Base-by-base conservation (phyloP, 2,113 vertebrate genomes). In the Microtus ochrogaster region DNA sequence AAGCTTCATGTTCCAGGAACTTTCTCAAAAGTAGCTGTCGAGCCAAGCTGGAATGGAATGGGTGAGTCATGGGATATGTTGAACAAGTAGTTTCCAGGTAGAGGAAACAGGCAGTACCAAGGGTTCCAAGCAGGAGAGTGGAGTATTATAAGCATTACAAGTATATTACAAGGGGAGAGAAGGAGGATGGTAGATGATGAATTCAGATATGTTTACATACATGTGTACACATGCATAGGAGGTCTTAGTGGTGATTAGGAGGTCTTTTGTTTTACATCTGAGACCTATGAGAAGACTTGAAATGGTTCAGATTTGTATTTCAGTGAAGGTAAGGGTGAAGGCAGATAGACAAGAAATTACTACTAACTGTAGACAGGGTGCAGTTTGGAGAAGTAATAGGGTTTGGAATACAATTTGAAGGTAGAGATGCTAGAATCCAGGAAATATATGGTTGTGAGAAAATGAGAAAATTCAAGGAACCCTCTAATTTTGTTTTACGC, bases 401-500 rank as follows among this genome's bases (percentile, higher is more conserved):
- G 66, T 55, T 66, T 41, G 10, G 21, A 28, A 33, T 85, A 3
- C 13, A 63, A 70, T 96, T 89, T 87, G 74, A 87, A 95, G 33
- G 30, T 52, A 79, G 13, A 72, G 30, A 39, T 93, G 68, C 49
- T 13, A 14, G 44, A 4, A 68, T 90, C 94, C 65, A n/a, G 89
- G 58, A 65, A 73, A 36, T 90, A 1, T 79, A 17, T 74, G 22
- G 2, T 73, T 94, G 36, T 84, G 85, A 96, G 89, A 90, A 91
- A 92, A 70, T 78, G 77, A 92, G 21, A 79, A 77, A 87, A 85
- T n/a, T 76, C 0, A 4, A 94, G 41, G 26, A 78, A 79, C 74
- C 16, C 22, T 90, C 24, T 44, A 7, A 36, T 55, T 76, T 91
- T 96, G 36, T 84, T 90, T 96, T 90, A 65, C 77, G 72, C 61